Evolutionary conservation across 2,113 vertebrate species (phyloP), one percentile per base, ranked within the genome.

Genomic region (Hippolais icterina): DNA sequence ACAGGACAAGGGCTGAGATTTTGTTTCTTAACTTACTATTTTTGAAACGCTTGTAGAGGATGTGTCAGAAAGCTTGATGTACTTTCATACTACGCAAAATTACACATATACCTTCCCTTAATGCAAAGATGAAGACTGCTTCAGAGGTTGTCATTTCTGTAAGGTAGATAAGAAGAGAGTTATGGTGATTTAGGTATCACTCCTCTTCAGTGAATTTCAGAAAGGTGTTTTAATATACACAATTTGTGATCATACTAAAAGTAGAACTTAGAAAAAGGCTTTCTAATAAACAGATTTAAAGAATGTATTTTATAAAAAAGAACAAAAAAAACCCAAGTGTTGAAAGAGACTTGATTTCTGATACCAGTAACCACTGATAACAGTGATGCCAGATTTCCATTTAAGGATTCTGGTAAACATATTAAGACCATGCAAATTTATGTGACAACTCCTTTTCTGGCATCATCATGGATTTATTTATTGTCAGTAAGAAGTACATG

Each of bases 1-100:
- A 94, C 66, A 93, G 96, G 96, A 94, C 94, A 97, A 80, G 94
- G 82, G 60, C 88, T 95, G 68, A 92, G 82, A 83, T 86, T 93
- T 92, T 81, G 35, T 74, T 94, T 96, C 78, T 88, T 85, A 77
- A 89, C 75, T 90, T 96, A 59, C 93, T 96, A 93, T 91, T 92
- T 97, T 96, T 97, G 90, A 92, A 92, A 92, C 0, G 0, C 82
- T 80, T 94, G 93, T 74, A 88, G 49, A 78, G 86, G 89, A 96
- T 83, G 90, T 96, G 96, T 96, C 82, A 83, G 27, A 91, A 91
- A 94, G 64, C 93, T 88, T 93, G 77, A 49, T 93, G 10, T 64
- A 59, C 91, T 90, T 88, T 87, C 59, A 49, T 75, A 47, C 84
- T 91, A 86, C 3, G 7, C 47, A 95, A 22, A 95, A 94, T 91